These are phyloP conservation scores for Dysmachus trigonus DNA, from an alignment of 2,888 invertebrate species.

Conservation along the genomic window DNA sequence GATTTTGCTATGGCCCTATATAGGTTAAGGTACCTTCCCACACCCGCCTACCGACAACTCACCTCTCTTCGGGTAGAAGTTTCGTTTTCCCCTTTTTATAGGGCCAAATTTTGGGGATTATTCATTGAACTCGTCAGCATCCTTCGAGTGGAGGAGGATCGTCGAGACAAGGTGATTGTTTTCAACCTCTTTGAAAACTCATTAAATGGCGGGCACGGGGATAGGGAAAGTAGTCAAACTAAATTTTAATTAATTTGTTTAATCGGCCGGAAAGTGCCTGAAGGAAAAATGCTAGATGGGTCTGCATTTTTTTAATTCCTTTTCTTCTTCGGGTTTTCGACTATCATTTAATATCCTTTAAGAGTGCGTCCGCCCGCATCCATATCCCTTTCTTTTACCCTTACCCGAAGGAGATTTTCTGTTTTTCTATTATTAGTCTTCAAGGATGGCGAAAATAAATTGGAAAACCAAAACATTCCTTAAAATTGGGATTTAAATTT, in stretches of 20 bases:
- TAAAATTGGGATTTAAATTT: too few relatives aligned
- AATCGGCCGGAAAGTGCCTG: conserved; percentile 17
- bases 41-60: not conserved
- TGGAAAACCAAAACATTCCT: too few relatives aligned
- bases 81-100: not conserved
- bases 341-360: not conserved
- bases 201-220: conserved; percentile 2
- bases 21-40: not conserved
- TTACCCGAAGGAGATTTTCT: not conserved
- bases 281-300: not conserved
- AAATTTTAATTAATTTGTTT: conserved; percentile 39
- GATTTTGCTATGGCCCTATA: not conserved
- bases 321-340: not conserved
- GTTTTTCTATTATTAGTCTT: not conserved
- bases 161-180: conserved; percentile 8
- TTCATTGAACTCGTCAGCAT: conserved; percentile 9
- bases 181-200: conserved; percentile 23
- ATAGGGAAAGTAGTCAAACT: conserved; percentile 29
- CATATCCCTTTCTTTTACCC: not conserved
- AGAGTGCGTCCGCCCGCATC: not conserved
- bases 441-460: too few relatives aligned
- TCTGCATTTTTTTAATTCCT: not conserved
- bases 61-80: not conserved
- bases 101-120: not conserved
- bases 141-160: not conserved